Base-by-base conservation (phyloP, 2,888 invertebrate species). In the Automeris io region DNA sequence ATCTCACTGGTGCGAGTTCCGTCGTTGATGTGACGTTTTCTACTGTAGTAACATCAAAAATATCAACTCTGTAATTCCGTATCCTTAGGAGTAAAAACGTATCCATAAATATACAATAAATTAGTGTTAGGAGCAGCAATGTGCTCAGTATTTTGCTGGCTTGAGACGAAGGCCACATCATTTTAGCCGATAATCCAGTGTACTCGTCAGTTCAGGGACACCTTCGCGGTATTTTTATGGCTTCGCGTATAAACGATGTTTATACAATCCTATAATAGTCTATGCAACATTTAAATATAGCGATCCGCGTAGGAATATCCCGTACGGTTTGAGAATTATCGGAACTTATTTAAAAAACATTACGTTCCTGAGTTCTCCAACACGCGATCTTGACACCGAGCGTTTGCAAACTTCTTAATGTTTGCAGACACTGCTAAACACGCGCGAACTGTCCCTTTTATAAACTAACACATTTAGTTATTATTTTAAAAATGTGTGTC, bases 41-140 rank as follows among this genome's bases (percentile, higher is more conserved):
- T 7, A 51, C 55, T 2, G 56, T 65, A 2, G 45, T 45, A 43
- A 69, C 46, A 32, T 74, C 70, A 35, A 75, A 85, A 3, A 53
- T 67, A 41, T 87, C 89, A 11, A 93, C 78, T 18, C 88, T 90
- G 65, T 91, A 93, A 53, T 91, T 87, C 58, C 91, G 91, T 67
- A 94, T 91, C 41, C 94, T 87, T 53, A 91, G 64, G 75, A 91
- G 93, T 44, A 94, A 75, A 52, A 91, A 88, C 26, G 90, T 87
- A 70, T 94, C 94, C 93, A 94, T 93, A 48, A 85, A 90, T 33
- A 91, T 62, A 60, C 92, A 94, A 66, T 90, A 94, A 23, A 89
- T 54, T 38, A 92, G 60, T 24, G 91, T 71, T 37, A 88, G 42
- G 41, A 91, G 62, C 12, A 93, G 73, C 26, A 92, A 63, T 6